Evolutionary conservation across 2,888 invertebrate species (phyloP).

Genomic region (Meandrusa payeni): DNA sequence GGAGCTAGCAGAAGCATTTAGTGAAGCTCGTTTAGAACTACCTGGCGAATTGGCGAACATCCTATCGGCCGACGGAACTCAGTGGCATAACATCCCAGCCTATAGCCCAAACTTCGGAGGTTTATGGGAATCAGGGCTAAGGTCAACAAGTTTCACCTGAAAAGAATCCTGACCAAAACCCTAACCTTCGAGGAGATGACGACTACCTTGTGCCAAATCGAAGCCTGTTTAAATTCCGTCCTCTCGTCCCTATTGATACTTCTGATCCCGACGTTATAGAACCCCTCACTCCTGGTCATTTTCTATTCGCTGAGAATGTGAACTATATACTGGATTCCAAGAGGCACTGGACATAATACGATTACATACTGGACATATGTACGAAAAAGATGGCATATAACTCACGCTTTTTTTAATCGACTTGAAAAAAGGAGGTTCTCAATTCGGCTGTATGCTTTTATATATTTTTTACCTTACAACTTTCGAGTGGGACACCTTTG

Average conservation of each 20-base stretch:
- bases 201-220: slow-evolving; percentile 21
- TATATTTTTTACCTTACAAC: too few relatives aligned
- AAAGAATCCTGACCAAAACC: slow-evolving; percentile 21
- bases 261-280: background rate
- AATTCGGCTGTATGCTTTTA: too few relatives aligned
- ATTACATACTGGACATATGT: too few relatives aligned
- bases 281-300: background rate
- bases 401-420: too few relatives aligned
- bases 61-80: slow-evolving; percentile 26
- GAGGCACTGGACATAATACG: too few relatives aligned
- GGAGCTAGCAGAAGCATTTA: slow-evolving; percentile 24
- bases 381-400: too few relatives aligned
- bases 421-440: too few relatives aligned
- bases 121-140: slow-evolving; percentile 30
- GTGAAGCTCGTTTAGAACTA: slow-evolving; percentile 18
- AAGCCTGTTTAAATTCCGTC: slow-evolving; percentile 29
- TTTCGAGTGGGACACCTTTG: too few relatives aligned
- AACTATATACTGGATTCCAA: slow-evolving; percentile 15
- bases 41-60: slow-evolving; percentile 1
- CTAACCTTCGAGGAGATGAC: slow-evolving; percentile 27
- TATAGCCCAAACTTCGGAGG: slow-evolving; percentile 29
- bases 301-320: background rate
- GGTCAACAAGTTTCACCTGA: slow-evolving; percentile 25
- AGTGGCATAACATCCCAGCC: slow-evolving; percentile 31
- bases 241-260: background rate